These are phyloP conservation scores for Corbicula japonica DNA, from an alignment of 2,888 invertebrate genomes.

Conservation along the genomic window DNA sequence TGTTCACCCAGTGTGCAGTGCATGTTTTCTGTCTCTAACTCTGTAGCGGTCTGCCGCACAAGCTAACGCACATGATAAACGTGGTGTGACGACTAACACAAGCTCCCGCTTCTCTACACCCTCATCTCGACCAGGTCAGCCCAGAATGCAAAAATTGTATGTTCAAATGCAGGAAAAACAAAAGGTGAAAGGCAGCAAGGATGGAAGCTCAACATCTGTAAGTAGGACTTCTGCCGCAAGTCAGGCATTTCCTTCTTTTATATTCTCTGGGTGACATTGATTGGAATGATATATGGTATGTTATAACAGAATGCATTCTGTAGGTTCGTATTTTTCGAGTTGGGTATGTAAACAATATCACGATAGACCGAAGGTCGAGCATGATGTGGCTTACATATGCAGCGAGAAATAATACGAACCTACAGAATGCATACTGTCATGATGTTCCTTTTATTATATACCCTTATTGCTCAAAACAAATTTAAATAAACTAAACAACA, in stretches of 20 bases:
- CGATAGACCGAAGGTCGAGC: no score
- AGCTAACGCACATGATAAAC: slow-evolving; percentile 55
- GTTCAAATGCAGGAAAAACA: slow-evolving; percentile 64
- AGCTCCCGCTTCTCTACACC: slow-evolving; percentile 59
- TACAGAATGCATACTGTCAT: no score
- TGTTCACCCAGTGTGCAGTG: slow-evolving; percentile 49
- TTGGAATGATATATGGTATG: neutral
- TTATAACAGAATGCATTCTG: no score
- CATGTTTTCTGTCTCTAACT: slow-evolving; percentile 47
- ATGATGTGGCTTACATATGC: no score
- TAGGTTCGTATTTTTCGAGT: no score
- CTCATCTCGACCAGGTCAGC: slow-evolving; percentile 31
- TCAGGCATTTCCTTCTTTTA: neutral
- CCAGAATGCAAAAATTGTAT: slow-evolving; percentile 66
- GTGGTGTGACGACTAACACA: slow-evolving; percentile 41
- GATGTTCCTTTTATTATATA: no score
- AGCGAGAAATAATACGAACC: no score
- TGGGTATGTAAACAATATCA: no score
- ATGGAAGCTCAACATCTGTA: slow-evolving; percentile 63
- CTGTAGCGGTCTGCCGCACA: slow-evolving; percentile 56
- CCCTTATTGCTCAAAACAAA: no score
- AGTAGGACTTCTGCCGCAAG: slow-evolving; percentile 24
- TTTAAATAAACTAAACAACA: no score
- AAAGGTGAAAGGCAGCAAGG: slow-evolving; percentile 40
- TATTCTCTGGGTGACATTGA: neutral